Base-by-base conservation (phyloP, 2,113 vertebrate species). In the Chionodraco myersi region DNA sequence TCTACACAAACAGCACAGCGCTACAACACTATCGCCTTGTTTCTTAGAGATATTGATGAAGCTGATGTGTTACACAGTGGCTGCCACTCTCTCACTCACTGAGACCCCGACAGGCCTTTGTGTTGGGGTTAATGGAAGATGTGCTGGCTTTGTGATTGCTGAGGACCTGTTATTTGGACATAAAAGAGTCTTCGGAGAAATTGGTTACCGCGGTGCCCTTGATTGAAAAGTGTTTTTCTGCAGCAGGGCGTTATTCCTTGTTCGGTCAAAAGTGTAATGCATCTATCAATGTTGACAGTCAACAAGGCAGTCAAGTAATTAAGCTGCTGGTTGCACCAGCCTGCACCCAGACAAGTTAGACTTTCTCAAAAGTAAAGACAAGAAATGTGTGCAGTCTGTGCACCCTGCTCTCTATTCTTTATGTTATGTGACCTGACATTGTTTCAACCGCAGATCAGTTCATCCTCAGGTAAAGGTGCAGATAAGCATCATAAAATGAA, bases 151-250 rank as follows among this genome's bases (percentile, higher is more conserved):
- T 13, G 67, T 75, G 74, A 81, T 82, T 89, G 73, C 56, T 1
- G 57, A 80, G 83, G 66, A 18, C 64, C 41, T 12, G 54, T 0
- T 71, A 75, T 56, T 44, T 5, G 26, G 63, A 83, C 73, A 74
- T 68, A 57, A 76, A 84, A 72, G 70, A 83, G 67, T 44, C 61
- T 36, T 10, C 10, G 52, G 45, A 26, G 49, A 66, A 51, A 83
- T 26, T 65, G 58, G 14, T 18, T 45, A 1, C 58, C 21, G n/a
- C 52, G 84, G 65, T 51, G 61, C 52, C 72, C 44, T 18, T 86
- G 66, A 87, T 82, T 82, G 82, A 85, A 82, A 82, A 41, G 78
- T 72, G 49, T 79, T 77, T 30, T 64, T 66, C 6, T 47, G 62
- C 53, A 51, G 66, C 56, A 62, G 70, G 21, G 69, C 12, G 21